Percentiles rank a stretch among this genome's conserved stretches.
Conservation (phyloP, 2,797 vertebrate species). For the Girardinus metallicus region DNA sequence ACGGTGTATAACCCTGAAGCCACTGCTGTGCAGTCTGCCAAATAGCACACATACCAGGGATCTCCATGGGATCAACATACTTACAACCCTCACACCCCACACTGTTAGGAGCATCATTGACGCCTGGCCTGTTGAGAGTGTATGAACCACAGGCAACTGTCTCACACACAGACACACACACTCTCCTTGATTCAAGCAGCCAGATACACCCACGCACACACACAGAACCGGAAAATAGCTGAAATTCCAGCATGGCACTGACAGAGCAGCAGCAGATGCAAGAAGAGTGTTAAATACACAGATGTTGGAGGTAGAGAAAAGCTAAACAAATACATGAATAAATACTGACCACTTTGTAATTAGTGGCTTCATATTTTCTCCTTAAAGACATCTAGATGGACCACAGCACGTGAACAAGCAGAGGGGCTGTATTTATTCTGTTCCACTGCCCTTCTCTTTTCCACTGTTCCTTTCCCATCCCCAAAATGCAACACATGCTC, state of each 20-base stretch:
- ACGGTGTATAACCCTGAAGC: constrained; percentile 47
- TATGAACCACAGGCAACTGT: constrained; percentile 37
- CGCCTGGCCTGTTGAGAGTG: constrained; percentile 36
- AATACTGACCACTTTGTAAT: constrained; percentile 13
- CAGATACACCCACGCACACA: constrained; percentile 35
- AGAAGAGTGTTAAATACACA: constrained; percentile 55
- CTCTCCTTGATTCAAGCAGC: constrained; percentile 21
- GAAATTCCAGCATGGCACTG: constrained; percentile 75
- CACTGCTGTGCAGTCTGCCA: constrained; percentile 48
- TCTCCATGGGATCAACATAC: constrained; percentile 66
- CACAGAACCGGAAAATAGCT: constrained; percentile 73
- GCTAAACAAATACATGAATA: constrained; percentile 16
- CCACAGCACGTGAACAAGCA: constrained; percentile 8
- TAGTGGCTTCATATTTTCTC: constrained; percentile 4
- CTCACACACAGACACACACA: constrained; percentile 16
- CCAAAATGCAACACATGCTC: constrained; percentile 36
- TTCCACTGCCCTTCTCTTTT: constrained; percentile 23
- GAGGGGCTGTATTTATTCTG: constrained; percentile 15
- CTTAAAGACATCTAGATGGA: constrained; percentile 9
- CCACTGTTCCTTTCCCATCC: constrained; percentile 23
- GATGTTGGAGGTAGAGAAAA: constrained; percentile 59
- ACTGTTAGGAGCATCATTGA: constrained; percentile 54
- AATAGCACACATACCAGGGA: constrained; percentile 71
- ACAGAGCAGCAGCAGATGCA: constrained; percentile 74
- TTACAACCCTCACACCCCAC: constrained; percentile 48